Percentiles rank a stretch among this genome's conserved stretches.
Conservation (phyloP, 2,113 vertebrate genomes). For the Scomber scombrus region DNA sequence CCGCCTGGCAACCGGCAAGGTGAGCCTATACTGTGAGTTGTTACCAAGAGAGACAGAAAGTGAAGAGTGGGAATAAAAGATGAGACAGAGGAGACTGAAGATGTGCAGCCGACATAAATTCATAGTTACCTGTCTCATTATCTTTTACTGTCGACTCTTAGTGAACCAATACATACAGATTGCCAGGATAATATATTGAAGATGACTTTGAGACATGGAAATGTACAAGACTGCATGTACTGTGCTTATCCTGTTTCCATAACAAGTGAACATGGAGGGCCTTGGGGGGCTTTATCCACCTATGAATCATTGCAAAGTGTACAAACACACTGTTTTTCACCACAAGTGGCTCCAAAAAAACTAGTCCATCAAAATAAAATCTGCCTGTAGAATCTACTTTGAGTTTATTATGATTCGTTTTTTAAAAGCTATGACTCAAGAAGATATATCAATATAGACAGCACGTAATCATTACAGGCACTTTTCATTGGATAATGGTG, state of each 20-base stretch:
- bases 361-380: not conserved
- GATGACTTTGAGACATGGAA: conserved; percentile 16
- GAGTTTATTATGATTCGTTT: not conserved
- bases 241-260: conserved; percentile 9
- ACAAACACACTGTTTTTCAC: conserved; percentile 2
- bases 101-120: conserved; percentile 40
- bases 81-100: conserved; percentile 16
- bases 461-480: too few species aligned
- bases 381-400: not conserved
- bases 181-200: conserved; percentile 19
- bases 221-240: conserved; percentile 24
- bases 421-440: conserved; percentile 16
- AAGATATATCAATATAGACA: not conserved
- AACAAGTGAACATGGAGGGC: conserved; percentile 31
- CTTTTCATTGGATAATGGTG: too few species aligned
- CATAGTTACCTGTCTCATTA: conserved; percentile 39
- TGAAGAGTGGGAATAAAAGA: conserved; percentile 27
- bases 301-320: conserved; percentile 49
- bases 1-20: conserved; percentile 56
- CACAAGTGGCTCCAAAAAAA: conserved; percentile 4
- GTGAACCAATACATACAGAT: conserved; percentile 21
- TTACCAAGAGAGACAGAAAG: conserved; percentile 30
- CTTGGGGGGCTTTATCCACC: conserved; percentile 28
- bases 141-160: conserved; percentile 5
- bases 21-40: conserved; percentile 26